A percentile compares a stretch with the other conserved stretches of the same genome.
Evolutionary conservation across 2,113 vertebrate species (phyloP).

Genomic region (Erythrocebus patas): DNA sequence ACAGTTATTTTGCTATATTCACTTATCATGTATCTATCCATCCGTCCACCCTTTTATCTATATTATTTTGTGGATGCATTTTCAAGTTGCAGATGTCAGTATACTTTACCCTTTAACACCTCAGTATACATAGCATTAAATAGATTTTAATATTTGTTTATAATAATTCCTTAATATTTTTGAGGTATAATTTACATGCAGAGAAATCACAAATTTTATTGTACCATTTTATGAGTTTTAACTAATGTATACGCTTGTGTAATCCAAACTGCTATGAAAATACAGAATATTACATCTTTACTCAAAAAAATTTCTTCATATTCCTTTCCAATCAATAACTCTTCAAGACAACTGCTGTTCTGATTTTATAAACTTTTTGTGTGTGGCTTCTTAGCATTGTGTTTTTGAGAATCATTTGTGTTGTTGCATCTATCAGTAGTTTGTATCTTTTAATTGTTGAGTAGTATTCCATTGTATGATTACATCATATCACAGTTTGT

Average conservation of each 20-base stretch:
- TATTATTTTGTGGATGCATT: neutral
- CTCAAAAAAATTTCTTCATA: neutral
- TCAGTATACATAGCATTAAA: neutral
- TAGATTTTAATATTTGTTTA: neutral
- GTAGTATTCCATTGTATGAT: neutral
- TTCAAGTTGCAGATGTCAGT: neutral
- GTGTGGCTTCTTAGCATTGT: neutral
- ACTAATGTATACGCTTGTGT: neutral
- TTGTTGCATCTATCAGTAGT: neutral
- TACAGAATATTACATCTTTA: neutral
- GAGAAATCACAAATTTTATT: constrained; percentile 6
- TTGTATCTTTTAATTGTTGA: constrained; percentile 1
- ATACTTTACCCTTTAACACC: neutral
- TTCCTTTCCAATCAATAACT: neutral
- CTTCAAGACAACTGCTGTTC: neutral
- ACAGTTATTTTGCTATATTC: neutral
- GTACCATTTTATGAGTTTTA: constrained; percentile 2
- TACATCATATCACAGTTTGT: neutral
- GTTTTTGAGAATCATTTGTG: neutral
- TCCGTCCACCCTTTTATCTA: neutral
- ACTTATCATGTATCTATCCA: neutral
- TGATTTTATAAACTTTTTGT: neutral
- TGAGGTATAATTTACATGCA: neutral
- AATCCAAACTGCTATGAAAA: neutral
- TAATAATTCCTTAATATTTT: neutral